Conservation (phyloP, 2,113 vertebrate species). For the Siniperca knerii region DNA sequence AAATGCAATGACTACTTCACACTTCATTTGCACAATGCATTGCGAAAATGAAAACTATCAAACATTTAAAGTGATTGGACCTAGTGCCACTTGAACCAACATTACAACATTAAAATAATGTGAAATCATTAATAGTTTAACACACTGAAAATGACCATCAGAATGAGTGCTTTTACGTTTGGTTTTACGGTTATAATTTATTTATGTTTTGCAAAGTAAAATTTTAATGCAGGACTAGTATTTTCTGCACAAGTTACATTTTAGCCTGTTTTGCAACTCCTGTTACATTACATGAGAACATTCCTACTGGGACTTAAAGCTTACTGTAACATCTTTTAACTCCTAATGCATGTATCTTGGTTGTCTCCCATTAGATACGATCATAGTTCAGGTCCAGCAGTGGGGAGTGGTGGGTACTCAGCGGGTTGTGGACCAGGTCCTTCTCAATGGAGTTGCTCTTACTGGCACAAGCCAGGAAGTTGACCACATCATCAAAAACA, state of each 20-base stretch:
- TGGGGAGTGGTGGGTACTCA: slow-evolving; percentile 54
- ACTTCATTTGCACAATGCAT: not conserved
- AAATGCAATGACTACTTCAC: not conserved
- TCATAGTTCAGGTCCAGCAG: slow-evolving; percentile 66
- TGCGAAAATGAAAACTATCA: not conserved
- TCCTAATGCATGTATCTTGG: not conserved
- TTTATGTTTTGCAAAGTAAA: not conserved
- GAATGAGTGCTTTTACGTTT: not conserved
- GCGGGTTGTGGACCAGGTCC: slow-evolving; percentile 44
- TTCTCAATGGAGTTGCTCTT: slow-evolving; percentile 62
- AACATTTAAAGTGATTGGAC: not conserved
- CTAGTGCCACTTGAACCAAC: not conserved
- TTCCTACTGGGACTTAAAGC: not conserved
- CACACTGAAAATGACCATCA: not conserved
- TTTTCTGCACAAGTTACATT: not conserved
- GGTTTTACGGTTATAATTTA: not conserved
- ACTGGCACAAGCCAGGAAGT: slow-evolving; percentile 29
- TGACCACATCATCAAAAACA: slow-evolving; percentile 28
- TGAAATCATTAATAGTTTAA: not conserved
- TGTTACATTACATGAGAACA: not conserved
- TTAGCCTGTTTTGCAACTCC: not conserved
- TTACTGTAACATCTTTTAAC: not conserved
- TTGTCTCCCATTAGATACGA: slow-evolving; percentile 48
- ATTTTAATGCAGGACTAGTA: not conserved
- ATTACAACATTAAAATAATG: not conserved